These are phyloP conservation scores for Triplophysa siluroides DNA, from an alignment of 2,113 vertebrate genomes.

Conservation along the genomic window DNA sequence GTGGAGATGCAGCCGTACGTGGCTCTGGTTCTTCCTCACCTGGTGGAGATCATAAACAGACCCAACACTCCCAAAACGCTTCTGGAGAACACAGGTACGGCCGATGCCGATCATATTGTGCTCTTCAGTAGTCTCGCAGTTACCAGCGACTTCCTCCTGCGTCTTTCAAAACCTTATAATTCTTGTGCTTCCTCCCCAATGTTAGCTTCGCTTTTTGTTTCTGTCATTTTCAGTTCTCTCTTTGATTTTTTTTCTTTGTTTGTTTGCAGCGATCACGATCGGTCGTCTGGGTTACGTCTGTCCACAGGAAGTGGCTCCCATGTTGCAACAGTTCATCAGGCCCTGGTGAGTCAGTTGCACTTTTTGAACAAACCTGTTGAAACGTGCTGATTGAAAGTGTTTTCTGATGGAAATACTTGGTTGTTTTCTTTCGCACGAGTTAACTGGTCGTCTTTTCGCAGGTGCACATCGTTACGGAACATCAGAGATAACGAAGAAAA, in stretches of 20 bases:
- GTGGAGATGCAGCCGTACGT: conserved; percentile 96
- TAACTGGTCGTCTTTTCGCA: conserved; percentile 40
- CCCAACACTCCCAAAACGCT: conserved; percentile 95
- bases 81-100: conserved; percentile 90
- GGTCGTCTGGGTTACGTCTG: conserved; percentile 92
- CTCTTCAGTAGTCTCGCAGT: too few relatives aligned
- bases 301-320: conserved; percentile 91
- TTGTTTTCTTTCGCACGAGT: too few relatives aligned
- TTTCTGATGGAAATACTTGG: too few relatives aligned
- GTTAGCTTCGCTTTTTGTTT: too few relatives aligned
- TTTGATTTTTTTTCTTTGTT: conserved; percentile 17
- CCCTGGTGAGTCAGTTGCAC: conserved; percentile 80
- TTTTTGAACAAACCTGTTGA: neutral
- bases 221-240: neutral
- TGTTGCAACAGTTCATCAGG: conserved; percentile 93
- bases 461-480: conserved; percentile 92
- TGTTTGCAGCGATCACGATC: conserved; percentile 85
- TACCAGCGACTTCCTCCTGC: too few relatives aligned
- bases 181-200: too few relatives aligned
- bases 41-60: conserved; percentile 94
- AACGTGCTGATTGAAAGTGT: too few relatives aligned
- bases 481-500: conserved; percentile 96
- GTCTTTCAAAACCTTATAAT: too few relatives aligned
- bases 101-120: neutral
- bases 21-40: conserved; percentile 88